Base-by-base conservation (phyloP, 64 coral and sea anemone species). In the Montipora capricornis region DNA sequence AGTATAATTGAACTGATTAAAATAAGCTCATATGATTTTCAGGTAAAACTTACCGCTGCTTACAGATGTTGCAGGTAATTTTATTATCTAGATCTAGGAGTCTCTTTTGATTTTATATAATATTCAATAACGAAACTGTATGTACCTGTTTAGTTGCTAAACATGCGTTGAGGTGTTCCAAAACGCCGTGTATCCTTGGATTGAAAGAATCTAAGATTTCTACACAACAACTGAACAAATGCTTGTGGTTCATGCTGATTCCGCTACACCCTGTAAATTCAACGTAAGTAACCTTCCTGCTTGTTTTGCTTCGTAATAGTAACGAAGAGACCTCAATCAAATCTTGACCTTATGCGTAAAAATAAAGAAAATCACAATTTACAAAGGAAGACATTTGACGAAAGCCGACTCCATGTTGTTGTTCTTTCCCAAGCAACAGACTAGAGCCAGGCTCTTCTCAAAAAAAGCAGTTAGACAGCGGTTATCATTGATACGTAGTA, bases 151-250 rank as follows among this genome's bases (percentile, higher is more conserved):
- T 64, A 64, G 11, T 64, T 12, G 61, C 61, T 15, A 64, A 16
- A 64, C 61, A 64, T 14, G 61, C 9, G 13, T 64, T 64, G 8
- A 64, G 14, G 61, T 64, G 61, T 64, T 64, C 61, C 61, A 64
- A 64, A 64, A 64, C 61, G 61, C 61, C 61, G 13, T 64, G 61
- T 64, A 64, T 64, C 61, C 61, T 88, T 20, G 93, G 82, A 78
- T 92, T 92, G 76, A 92, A 97, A 37, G 81, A 77, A 73, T 95
- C 89, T 7, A 64, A 64, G 9, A 64, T 11, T 15, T 64, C 61
- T 12, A 64, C 61, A 16, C 61, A 64, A 64, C 61, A 64, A 64
- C 13, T 64, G 8, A 64, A 64, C 61, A 64, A 64, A 14, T 64
- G 61, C 14, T 64, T 64, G 13, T 64, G 61, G 14, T 64, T 64